Percentiles rank a stretch among this genome's conserved stretches.
These are phyloP conservation scores for Paracanthobrama guichenoti DNA, from an alignment of 2,113 vertebrate genomes.

Conservation along the genomic window DNA sequence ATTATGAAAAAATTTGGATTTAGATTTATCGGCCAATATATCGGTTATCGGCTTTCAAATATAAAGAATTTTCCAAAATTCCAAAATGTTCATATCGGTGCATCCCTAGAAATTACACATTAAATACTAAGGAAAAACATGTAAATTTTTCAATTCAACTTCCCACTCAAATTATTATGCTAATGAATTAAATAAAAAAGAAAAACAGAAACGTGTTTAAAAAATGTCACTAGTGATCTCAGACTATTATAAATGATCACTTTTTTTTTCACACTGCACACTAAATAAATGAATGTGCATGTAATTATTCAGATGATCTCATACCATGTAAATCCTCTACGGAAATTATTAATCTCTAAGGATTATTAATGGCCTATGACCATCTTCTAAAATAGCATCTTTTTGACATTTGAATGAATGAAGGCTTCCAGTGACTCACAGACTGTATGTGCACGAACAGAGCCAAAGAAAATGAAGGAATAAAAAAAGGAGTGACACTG, in stretches of 20 bases:
- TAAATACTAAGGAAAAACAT: not conserved
- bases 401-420: slow-evolving; percentile 39
- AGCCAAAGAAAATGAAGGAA: slow-evolving; percentile 41
- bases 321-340: slow-evolving; percentile 18
- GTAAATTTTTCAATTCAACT: not conserved
- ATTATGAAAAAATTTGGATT: no score
- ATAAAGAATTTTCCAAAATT: no score
- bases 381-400: slow-evolving; percentile 36
- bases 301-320: slow-evolving; percentile 4
- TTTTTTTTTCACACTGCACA: not conserved
- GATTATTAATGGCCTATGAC: slow-evolving; percentile 19
- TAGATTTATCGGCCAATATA: no score
- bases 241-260: not conserved
- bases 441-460: not conserved
- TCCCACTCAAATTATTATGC: not conserved
- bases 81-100: no score
- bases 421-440: slow-evolving; percentile 31
- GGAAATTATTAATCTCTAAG: slow-evolving; percentile 27
- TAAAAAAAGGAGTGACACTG: slow-evolving; percentile 39
- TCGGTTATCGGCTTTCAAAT: no score
- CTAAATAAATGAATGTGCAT: not conserved
- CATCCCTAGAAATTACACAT: not conserved
- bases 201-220: not conserved
- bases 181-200: not conserved
- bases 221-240: not conserved